Evolutionary conservation across 2,797 vertebrate species (phyloP).

Genomic region (Arvicola amphibius): DNA sequence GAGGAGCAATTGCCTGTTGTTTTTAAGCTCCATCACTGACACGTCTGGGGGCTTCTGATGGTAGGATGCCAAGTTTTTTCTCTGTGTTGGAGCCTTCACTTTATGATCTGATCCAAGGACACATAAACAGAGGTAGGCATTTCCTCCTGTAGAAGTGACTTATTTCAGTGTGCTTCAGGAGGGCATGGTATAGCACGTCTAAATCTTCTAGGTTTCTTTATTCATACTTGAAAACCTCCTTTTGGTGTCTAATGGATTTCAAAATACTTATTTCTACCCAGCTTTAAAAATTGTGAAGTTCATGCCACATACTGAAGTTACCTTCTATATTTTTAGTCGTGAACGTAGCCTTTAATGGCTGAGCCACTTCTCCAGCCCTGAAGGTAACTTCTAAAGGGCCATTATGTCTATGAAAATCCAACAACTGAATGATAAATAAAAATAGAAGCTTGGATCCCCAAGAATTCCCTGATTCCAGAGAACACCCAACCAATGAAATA

Average conservation of each 20-base stretch:
- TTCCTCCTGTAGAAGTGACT: not conserved
- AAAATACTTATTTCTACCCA: conserved; percentile 42
- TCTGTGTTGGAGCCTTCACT: not conserved
- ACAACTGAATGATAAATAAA: conserved; percentile 31
- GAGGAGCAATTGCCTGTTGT: not conserved
- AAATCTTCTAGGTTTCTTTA: not conserved
- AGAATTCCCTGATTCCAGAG: not conserved
- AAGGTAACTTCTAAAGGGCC: conserved; percentile 10
- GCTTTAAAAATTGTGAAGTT: conserved; percentile 59
- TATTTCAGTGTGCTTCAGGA: not conserved
- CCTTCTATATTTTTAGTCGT: not conserved
- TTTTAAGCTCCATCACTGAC: not conserved
- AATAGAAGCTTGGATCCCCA: conserved; percentile 20
- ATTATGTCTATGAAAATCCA: conserved; percentile 50
- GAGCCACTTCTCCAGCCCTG: not conserved
- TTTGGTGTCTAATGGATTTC: conserved; percentile 41
- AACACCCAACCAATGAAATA: conserved; percentile 1
- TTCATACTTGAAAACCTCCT: conserved; percentile 50
- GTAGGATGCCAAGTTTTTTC: not conserved
- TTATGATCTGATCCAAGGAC: conserved; percentile 15
- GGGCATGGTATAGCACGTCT: not conserved
- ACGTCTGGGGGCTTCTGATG: conserved; percentile 38
- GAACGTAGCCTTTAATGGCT: not conserved
- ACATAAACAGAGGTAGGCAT: not conserved
- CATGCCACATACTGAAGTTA: conserved; percentile 27